phyloP scores from a whole-genome alignment of 2,888 invertebrate genomes.

The Clitarchus hookeri region DNA sequence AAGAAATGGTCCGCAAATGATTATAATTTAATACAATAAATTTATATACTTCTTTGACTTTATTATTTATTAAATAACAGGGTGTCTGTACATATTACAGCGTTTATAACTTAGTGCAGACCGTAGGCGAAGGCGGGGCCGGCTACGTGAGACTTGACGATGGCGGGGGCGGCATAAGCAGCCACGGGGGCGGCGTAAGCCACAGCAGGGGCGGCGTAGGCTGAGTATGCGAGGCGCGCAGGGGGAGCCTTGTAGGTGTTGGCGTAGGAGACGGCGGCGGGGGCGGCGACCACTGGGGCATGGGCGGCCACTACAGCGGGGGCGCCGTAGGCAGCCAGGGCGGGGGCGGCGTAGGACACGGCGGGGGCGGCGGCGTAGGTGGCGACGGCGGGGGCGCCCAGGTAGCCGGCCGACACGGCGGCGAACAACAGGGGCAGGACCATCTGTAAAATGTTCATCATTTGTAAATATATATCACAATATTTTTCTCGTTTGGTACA shows the following conservation, averaged over 20 bases:
- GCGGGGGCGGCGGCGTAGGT: slow-evolving; percentile 43
- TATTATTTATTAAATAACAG: too few relatives aligned
- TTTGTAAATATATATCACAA: too few relatives aligned
- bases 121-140: slow-evolving; percentile 44
- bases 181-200: slow-evolving; percentile 43
- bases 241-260: slow-evolving; percentile 4
- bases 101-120: too few relatives aligned
- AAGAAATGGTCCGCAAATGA: too few relatives aligned
- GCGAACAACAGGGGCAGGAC: slow-evolving; percentile 40
- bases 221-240: background rate
- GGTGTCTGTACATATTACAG: too few relatives aligned
- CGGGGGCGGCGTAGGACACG: slow-evolving; percentile 48
- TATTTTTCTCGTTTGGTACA: too few relatives aligned
- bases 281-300: slow-evolving; percentile 28
- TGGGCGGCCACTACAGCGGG: slow-evolving; percentile 46
- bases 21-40: too few relatives aligned
- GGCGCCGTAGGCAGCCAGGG: slow-evolving; percentile 51
- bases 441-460: slow-evolving; percentile 23
- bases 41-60: too few relatives aligned
- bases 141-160: slow-evolving; percentile 44
- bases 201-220: slow-evolving; percentile 36
- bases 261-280: slow-evolving; percentile 29
- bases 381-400: slow-evolving; percentile 55
- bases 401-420: slow-evolving; percentile 54
- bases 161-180: slow-evolving; percentile 39